These are phyloP conservation scores for Entomyzon cyanotis DNA, from an alignment of 2,113 vertebrate species.

Conservation along the genomic window DNA sequence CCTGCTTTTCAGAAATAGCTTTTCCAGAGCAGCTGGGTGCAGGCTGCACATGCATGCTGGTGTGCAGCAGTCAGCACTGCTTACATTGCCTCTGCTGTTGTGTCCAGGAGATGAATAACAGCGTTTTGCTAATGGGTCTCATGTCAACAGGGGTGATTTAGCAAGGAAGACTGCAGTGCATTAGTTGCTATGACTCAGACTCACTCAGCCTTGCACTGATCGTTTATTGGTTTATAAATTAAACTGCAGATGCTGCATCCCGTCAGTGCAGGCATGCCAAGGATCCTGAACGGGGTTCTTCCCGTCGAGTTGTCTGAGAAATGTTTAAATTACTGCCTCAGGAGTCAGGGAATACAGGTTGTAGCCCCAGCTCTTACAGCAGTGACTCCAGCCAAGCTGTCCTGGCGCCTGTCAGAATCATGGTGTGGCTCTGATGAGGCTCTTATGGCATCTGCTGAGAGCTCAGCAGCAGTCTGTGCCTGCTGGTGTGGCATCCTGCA, in stretches of 20 bases:
- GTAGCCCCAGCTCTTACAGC: background rate
- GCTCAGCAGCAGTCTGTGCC: background rate
- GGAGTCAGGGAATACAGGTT: background rate
- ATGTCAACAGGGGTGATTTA: conserved; percentile 44
- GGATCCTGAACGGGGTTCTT: background rate
- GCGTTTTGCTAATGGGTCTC: conserved; percentile 42
- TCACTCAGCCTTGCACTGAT: conserved; percentile 7
- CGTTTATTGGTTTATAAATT: conserved; percentile 11
- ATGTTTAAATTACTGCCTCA: background rate
- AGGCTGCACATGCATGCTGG: background rate
- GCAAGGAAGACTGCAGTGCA: conserved; percentile 12
- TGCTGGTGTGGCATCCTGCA: background rate
- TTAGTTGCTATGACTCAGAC: conserved; percentile 37
- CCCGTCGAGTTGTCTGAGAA: background rate
- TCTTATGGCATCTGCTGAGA: background rate
- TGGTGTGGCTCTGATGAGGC: background rate
- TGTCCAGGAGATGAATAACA: conserved; percentile 22
- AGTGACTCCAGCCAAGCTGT: background rate
- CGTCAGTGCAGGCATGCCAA: background rate
- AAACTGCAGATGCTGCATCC: conserved; percentile 5
- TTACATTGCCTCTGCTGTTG: background rate
- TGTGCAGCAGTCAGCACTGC: background rate
- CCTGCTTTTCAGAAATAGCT: conserved; percentile 7
- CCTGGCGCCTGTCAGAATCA: background rate
- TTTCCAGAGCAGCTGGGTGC: background rate